phyloP scores from a whole-genome alignment of 2,888 invertebrate genomes.

The Monochamus alternatus region DNA sequence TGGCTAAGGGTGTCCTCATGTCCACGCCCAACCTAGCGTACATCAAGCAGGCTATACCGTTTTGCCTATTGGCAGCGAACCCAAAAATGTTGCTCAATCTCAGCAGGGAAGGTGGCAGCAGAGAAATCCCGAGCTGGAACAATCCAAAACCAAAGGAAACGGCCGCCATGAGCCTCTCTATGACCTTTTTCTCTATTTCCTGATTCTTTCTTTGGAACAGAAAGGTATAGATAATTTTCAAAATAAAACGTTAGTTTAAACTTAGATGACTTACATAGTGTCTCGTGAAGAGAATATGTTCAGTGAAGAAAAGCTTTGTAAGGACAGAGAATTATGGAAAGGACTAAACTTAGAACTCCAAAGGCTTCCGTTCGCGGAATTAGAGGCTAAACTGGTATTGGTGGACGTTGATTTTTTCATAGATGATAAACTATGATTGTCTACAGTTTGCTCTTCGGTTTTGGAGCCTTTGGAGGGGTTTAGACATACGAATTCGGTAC shows the following conservation, averaged over 20 bases:
- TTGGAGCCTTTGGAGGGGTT: conserved; percentile 1
- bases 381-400: conserved; percentile 54
- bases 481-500: conserved; percentile 39
- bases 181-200: conserved; percentile 72
- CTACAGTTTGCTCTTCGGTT: neutral
- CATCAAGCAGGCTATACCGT: conserved; percentile 75
- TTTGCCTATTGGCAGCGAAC: conserved; percentile 77
- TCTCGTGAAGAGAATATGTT: conserved; percentile 58
- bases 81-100: conserved; percentile 78
- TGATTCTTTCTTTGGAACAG: conserved; percentile 35
- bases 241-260: neutral
- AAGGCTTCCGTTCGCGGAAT: conserved; percentile 33
- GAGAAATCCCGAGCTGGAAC: conserved; percentile 79
- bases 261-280: conserved; percentile 53
- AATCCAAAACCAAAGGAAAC: conserved; percentile 82
- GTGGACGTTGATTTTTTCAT: conserved; percentile 60
- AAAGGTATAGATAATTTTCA: neutral
- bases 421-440: conserved; percentile 20
- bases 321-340: conserved; percentile 44
- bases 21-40: conserved; percentile 77
- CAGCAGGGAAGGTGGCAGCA: conserved; percentile 78
- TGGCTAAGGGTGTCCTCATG: conserved; percentile 80
- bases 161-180: conserved; percentile 77
- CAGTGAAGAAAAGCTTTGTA: conserved; percentile 53
- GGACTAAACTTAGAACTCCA: conserved; percentile 50